A percentile compares a stretch with the other conserved stretches of the same genome.
Conservation (phyloP, 53 echinoderm and acorn worm species). For the Arbacia lixula region DNA sequence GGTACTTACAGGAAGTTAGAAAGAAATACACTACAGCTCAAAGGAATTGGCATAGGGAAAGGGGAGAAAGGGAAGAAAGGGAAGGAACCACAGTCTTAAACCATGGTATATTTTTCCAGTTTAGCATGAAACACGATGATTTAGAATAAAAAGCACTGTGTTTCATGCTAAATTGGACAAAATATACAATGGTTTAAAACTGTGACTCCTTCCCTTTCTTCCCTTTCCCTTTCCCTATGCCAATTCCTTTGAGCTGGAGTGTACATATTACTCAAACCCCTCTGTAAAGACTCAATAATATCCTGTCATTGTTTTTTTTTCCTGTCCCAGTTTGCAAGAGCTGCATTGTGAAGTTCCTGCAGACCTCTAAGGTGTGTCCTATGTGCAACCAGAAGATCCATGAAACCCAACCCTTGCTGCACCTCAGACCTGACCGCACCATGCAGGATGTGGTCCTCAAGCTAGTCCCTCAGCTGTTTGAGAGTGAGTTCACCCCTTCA, state of each 20-base stretch:
- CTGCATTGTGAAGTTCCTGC: slow-evolving; percentile 97
- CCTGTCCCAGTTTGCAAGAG: slow-evolving; percentile 89
- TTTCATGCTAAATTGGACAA: too few relatives aligned
- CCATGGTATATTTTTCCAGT: too few relatives aligned
- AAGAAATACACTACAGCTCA: too few relatives aligned
- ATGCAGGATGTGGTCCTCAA: slow-evolving; percentile 97
- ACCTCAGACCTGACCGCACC: slow-evolving; percentile 93
- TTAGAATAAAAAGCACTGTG: too few relatives aligned
- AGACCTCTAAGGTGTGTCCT: slow-evolving; percentile 97
- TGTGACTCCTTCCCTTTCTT: background rate
- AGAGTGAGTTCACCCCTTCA: too few relatives aligned
- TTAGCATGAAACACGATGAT: too few relatives aligned
- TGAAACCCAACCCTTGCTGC: slow-evolving; percentile 93
- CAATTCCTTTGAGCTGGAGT: background rate
- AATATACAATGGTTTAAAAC: too few relatives aligned
- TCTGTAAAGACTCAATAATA: too few relatives aligned
- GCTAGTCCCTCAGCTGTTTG: slow-evolving; percentile 89
- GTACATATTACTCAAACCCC: background rate
- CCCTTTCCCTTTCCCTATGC: background rate
- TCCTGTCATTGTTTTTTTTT: background rate
- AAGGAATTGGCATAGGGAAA: too few relatives aligned
- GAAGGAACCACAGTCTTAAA: too few relatives aligned
- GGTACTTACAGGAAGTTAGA: too few relatives aligned
- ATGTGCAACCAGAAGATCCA: slow-evolving; percentile 99
- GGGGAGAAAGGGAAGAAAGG: too few relatives aligned